Base-by-base conservation (phyloP, 1,140 invertebrate species). In the Stegodyphus dumicola region DNA sequence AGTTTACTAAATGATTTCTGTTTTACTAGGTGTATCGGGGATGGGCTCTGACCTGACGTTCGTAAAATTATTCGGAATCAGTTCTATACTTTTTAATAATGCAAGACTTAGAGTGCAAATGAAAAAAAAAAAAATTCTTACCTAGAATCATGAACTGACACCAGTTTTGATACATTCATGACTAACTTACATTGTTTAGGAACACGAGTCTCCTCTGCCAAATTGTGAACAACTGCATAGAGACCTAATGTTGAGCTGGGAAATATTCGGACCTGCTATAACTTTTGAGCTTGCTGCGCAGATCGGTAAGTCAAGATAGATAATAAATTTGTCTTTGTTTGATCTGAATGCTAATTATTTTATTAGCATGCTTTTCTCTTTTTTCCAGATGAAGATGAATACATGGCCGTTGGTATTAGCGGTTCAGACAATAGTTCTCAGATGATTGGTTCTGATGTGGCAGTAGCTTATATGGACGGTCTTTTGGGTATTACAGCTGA, bases 361-460 rank as follows among this genome's bases (percentile, higher is more conserved):
- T 33, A 33, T 33, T 33, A 33, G 3, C 33, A 33, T 33, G 33
- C 3, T 33, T 18, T n/a, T 67, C 6, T 5, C 13, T 67, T 18
- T 67, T 74, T 73, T 70, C 49, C 78, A 53, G 91, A 92, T 11
- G 94, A 95, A 85, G 94, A 96, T 88, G 95, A 97, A 89, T 98
- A 97, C 89, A 95, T 97, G 90, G 94, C 95, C 1, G 96, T 98
- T 86, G 96, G 96, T 0, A 90, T 96, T 2, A 96, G 95, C 5
- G 96, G 95, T 0, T 92, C 92, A 95, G 85, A 94, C 1, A 33
- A 94, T 48, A 87, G 87, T 48, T 87, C 91, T 33, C 89, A 90
- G 70, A 93, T 93, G 93, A 89, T 96, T 33, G 95, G 95, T 7
- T 94, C 94, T 1, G 96, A 97, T 89, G 94, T 97, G 0, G 94